These are phyloP conservation scores for Zygogramma bicolorata DNA, from an alignment of 2,888 invertebrate species.

Conservation along the genomic window DNA sequence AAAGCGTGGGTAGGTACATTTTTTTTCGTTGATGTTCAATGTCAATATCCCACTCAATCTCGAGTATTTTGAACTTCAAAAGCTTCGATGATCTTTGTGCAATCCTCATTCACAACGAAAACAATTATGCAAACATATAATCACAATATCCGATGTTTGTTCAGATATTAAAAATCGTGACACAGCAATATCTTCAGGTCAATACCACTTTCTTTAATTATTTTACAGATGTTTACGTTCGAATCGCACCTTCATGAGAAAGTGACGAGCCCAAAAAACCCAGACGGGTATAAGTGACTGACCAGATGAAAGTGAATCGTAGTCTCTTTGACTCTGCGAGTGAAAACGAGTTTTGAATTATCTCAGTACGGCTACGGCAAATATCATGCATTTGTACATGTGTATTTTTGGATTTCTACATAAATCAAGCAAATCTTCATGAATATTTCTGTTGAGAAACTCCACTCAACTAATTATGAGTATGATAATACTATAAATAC, in stretches of 20 bases:
- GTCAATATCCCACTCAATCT: no score
- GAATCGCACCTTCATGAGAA: slow-evolving; percentile 24
- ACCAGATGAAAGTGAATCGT: slow-evolving; percentile 37
- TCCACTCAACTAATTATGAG: no score
- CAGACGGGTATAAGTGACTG: slow-evolving; percentile 21
- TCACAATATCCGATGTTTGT: neutral
- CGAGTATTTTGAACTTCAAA: no score
- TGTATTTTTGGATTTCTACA: no score
- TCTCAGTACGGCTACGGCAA: neutral
- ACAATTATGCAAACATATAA: neutral
- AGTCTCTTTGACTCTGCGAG: slow-evolving; percentile 21
- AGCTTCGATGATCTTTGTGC: no score
- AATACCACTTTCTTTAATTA: neutral
- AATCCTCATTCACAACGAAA: no score
- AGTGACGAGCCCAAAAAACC: slow-evolving; percentile 41
- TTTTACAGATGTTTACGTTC: neutral
- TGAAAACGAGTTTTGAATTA: slow-evolving; percentile 9
- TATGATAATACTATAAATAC: no score
- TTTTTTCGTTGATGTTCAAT: no score
- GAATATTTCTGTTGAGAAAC: no score
- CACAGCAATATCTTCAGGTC: neutral
- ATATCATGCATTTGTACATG: no score
- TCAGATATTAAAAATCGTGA: neutral
- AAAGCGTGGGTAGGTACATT: no score
- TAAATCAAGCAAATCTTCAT: no score